phyloP scores from a whole-genome alignment of 2,113 vertebrate genomes.

The Nerophis lumbriciformis region DNA sequence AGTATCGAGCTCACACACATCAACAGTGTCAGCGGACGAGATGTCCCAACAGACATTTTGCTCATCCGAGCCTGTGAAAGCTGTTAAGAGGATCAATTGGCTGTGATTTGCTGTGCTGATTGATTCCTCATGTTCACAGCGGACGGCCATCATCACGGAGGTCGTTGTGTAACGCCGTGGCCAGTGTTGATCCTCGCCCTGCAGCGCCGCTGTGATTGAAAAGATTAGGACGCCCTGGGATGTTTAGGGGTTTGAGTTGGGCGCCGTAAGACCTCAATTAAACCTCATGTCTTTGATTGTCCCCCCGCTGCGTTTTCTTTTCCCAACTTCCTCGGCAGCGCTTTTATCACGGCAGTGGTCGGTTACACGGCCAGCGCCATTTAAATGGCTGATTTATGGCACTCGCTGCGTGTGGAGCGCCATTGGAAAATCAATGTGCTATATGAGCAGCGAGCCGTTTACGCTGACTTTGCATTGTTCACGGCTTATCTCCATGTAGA shows the following conservation, averaged over 20 bases:
- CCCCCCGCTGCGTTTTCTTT: constrained; percentile 33
- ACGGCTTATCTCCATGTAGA: constrained; percentile 37
- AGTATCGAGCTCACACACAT: constrained; percentile 18
- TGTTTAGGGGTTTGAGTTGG: constrained; percentile 24
- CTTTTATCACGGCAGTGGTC: constrained; percentile 25
- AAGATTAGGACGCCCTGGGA: constrained; percentile 36
- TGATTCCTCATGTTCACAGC: constrained; percentile 38
- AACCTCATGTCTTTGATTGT: constrained; percentile 49
- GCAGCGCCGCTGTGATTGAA: constrained; percentile 43
- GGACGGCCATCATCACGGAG: constrained; percentile 8
- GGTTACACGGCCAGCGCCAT: constrained; percentile 18
- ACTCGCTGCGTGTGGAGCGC: constrained; percentile 27
- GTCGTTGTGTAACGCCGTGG: constrained; percentile 31
- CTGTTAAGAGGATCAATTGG: constrained; percentile 44
- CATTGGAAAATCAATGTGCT: constrained; percentile 53
- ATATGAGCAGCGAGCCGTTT: constrained; percentile 22
- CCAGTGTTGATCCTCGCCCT: constrained; percentile 20
- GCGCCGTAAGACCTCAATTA: constrained; percentile 46
- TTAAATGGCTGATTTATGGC: constrained; percentile 43
- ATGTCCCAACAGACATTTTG: constrained; percentile 26
- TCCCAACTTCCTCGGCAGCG: constrained; percentile 6
- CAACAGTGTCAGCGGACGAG: constrained; percentile 13
- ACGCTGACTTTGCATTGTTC: constrained; percentile 41
- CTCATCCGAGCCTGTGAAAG: constrained; percentile 28
- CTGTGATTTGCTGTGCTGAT: constrained; percentile 42